Evolutionary conservation across 2,888 invertebrate genomes (phyloP).

Genomic region (Pristionchus fissidentatus): DNA sequence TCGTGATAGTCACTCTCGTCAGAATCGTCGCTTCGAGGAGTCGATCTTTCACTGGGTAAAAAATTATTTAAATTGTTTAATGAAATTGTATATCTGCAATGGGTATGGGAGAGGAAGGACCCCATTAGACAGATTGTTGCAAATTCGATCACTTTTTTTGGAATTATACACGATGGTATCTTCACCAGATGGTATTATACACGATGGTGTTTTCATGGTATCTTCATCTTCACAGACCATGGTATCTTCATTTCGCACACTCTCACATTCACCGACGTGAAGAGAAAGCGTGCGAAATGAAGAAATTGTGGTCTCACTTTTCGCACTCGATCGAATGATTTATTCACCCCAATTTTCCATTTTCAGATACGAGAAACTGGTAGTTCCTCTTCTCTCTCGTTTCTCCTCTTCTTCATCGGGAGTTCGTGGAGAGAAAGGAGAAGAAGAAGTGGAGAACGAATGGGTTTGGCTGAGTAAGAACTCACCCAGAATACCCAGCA

Average conservation of each 20-base stretch:
- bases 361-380: constrained; percentile 71
- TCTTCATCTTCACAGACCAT: no score
- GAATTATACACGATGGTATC: no score
- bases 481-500: background rate
- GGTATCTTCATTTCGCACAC: no score
- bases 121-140: background rate
- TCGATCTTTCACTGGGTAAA: constrained; percentile 46
- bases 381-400: constrained; percentile 69
- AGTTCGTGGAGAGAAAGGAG: constrained; percentile 47
- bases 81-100: no score
- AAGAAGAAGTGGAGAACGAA: constrained; percentile 67
- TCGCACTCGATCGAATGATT: no score
- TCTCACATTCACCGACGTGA: no score
- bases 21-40: constrained; percentile 46
- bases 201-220: no score
- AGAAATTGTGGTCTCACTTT: no score
- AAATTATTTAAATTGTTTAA: background rate
- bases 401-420: constrained; percentile 63
- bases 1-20: constrained; percentile 51
- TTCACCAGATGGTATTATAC: no score
- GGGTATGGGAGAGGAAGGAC: background rate
- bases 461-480: constrained; percentile 67
- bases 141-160: no score
- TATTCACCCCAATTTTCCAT: no score
- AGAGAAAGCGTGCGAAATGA: no score